A percentile compares a stretch with the other conserved stretches of the same genome.
Evolutionary conservation across 2,888 invertebrate species (phyloP).

Genomic region (Bugulina stolonifera): DNA sequence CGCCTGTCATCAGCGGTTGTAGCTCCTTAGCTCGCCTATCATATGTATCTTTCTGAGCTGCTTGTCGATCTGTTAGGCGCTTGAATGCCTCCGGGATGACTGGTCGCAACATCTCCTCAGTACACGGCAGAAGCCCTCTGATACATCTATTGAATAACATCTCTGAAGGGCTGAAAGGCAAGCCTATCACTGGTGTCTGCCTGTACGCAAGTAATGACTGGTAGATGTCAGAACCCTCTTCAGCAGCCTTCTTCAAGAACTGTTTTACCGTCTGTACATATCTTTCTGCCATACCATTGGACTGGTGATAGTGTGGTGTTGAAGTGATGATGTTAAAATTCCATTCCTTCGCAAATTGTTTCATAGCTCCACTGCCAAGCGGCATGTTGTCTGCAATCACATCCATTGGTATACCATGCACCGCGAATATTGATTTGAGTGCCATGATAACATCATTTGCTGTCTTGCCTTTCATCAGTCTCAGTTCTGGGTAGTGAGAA

Average conservation of each 20-base stretch:
- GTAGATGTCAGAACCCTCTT: not conserved
- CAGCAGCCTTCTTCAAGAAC: slow-evolving; percentile 4
- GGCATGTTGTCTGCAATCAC: slow-evolving; percentile 19
- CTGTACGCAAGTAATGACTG: not conserved
- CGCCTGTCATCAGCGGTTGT: not conserved
- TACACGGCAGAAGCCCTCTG: too few relatives aligned
- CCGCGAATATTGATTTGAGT: not conserved
- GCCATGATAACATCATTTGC: not conserved
- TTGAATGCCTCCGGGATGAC: not conserved
- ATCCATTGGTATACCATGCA: slow-evolving; percentile 6
- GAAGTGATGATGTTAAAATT: not conserved
- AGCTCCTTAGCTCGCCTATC: not conserved
- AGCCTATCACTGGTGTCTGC: too few relatives aligned
- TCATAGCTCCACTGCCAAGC: not conserved
- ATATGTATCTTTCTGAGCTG: not conserved
- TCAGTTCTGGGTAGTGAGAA: slow-evolving; percentile 1
- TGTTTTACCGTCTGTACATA: slow-evolving; percentile 2
- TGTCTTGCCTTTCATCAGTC: not conserved
- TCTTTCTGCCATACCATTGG: slow-evolving; percentile 1
- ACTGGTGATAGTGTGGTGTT: not conserved
- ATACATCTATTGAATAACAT: not conserved
- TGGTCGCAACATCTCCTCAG: not conserved
- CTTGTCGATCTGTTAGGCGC: not conserved
- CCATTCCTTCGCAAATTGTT: not conserved
- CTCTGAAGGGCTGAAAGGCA: not conserved